Evolutionary conservation across 1,140 invertebrate species (phyloP).

Genomic region (Epicauta chinensis): DNA sequence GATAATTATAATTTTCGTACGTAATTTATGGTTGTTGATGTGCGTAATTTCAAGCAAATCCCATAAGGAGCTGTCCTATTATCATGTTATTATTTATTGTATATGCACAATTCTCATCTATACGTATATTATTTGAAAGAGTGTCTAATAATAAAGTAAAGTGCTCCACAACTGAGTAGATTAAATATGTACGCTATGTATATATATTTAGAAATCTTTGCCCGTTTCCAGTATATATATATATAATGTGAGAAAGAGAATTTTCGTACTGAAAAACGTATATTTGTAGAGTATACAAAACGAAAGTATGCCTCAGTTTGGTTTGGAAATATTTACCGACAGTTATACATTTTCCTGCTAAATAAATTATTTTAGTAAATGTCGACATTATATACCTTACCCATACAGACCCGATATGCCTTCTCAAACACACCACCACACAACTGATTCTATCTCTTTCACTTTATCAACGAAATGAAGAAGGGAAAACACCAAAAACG

Average conservation of each 20-base stretch:
- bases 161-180: constrained; percentile 29
- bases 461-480: constrained; percentile 1
- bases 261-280: constrained; percentile 31
- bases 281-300: constrained; percentile 42
- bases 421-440: no score
- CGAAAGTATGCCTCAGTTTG: constrained; percentile 41
- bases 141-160: constrained; percentile 36
- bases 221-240: constrained; percentile 6
- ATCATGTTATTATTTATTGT: no score
- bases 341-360: constrained; percentile 45
- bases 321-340: constrained; percentile 43
- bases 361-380: constrained; percentile 45
- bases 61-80: no score
- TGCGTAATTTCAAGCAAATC: no score
- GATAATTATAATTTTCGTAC: no score
- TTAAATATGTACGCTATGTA: constrained; percentile 36
- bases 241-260: constrained; percentile 32
- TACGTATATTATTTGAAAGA: constrained; percentile 6
- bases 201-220: constrained; percentile 36
- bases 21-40: no score
- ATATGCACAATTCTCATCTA: no score
- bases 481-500: constrained; percentile 29
- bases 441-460: no score
- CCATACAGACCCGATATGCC: no score
- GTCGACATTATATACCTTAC: constrained; percentile 35